phyloP scores from a whole-genome alignment of 92 coral and sea anemone species.

The Actinostola sp. region DNA sequence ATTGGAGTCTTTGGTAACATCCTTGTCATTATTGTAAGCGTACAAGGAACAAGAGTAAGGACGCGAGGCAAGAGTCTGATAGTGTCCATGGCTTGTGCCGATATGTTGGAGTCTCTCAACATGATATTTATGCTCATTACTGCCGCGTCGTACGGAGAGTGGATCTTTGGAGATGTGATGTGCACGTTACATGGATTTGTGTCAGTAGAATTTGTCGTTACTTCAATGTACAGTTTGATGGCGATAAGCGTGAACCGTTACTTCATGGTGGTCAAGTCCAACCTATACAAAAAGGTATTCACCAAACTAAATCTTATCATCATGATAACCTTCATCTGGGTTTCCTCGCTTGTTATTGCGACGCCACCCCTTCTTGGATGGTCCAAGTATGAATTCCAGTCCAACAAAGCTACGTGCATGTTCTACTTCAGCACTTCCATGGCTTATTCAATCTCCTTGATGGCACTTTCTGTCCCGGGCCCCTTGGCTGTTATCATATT shows the following conservation, averaged over 20 bases:
- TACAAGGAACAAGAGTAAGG: conserved; percentile 42
- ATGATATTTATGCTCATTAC: conserved; percentile 49
- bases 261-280: conserved; percentile 56
- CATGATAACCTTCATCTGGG: conserved; percentile 56
- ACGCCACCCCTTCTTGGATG: conserved; percentile 71
- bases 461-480: conserved; percentile 47
- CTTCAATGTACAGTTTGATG: conserved; percentile 53
- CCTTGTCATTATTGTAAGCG: conserved; percentile 55
- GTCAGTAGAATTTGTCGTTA: conserved; percentile 42
- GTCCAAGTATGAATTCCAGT: conserved; percentile 71
- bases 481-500: conserved; percentile 52
- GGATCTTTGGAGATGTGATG: conserved; percentile 46
- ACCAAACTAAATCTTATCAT: conserved; percentile 21
- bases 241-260: conserved; percentile 52
- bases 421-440: conserved; percentile 62
- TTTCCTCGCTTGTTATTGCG: conserved; percentile 59
- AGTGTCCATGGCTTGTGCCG: conserved; percentile 48
- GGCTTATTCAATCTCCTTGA: conserved; percentile 30
- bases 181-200: conserved; percentile 50
- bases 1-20: conserved; percentile 57
- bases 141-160: conserved; percentile 26
- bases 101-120: conserved; percentile 48
- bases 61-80: conserved; percentile 54
- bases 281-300: conserved; percentile 34
- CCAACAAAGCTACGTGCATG: conserved; percentile 63